Conservation (phyloP, 2,888 invertebrate species). For the Latheticus oryzae region DNA sequence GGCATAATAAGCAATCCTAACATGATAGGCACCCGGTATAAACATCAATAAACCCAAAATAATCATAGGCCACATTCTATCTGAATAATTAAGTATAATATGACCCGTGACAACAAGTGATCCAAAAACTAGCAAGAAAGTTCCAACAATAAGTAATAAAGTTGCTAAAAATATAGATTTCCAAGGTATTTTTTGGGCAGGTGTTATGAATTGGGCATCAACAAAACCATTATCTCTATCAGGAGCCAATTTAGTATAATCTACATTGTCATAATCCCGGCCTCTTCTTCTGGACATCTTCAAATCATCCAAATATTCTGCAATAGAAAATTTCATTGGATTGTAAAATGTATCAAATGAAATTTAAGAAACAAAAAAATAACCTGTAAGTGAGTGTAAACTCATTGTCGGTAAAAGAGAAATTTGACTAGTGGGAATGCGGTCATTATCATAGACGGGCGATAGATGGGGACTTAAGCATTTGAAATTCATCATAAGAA, state of each 20-base stretch:
- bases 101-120: slow-evolving; percentile 84
- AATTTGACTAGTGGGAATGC: slow-evolving; percentile 47
- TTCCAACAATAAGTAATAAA: slow-evolving; percentile 82
- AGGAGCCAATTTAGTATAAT: slow-evolving; percentile 69
- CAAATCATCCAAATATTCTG: slow-evolving; percentile 66
- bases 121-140: slow-evolving; percentile 76
- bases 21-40: slow-evolving; percentile 91
- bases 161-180: slow-evolving; percentile 84
- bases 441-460: slow-evolving; percentile 17
- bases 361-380: slow-evolving; percentile 12
- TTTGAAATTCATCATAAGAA: slow-evolving; percentile 28
- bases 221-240: slow-evolving; percentile 75
- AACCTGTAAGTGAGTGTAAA: slow-evolving; percentile 60
- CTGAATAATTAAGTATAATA: slow-evolving; percentile 85
- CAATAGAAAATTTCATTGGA: slow-evolving; percentile 43
- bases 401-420: slow-evolving; percentile 55
- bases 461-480: slow-evolving; percentile 31
- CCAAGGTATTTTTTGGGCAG: slow-evolving; percentile 83
- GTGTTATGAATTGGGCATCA: slow-evolving; percentile 76
- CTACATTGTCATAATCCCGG: slow-evolving; percentile 72
- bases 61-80: slow-evolving; percentile 90
- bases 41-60: slow-evolving; percentile 90
- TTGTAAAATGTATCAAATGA: slow-evolving; percentile 1
- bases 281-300: slow-evolving; percentile 73
- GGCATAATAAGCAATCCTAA: slow-evolving; percentile 88